These are phyloP conservation scores for Scortum barcoo DNA, from an alignment of 2,113 vertebrate genomes.

Conservation along the genomic window DNA sequence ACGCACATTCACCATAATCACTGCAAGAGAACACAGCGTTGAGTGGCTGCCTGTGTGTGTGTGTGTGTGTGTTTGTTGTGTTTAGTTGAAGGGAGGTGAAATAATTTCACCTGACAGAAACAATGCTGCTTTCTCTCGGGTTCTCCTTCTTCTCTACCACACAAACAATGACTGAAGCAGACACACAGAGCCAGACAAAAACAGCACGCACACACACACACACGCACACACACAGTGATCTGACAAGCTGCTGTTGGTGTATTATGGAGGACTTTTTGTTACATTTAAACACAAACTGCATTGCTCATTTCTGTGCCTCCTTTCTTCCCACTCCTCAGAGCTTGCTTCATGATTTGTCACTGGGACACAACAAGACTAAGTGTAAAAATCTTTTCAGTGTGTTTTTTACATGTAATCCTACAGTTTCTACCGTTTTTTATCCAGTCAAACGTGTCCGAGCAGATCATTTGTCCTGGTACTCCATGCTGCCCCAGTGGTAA, in stretches of 20 bases:
- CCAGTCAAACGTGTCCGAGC: neutral
- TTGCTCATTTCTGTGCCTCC: neutral
- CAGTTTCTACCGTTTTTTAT: neutral
- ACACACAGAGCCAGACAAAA: neutral
- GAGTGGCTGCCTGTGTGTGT: neutral
- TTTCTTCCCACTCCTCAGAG: neutral
- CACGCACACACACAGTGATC: neutral
- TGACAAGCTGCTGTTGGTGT: constrained; percentile 4
- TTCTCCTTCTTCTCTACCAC: constrained; percentile 21
- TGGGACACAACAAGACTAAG: neutral
- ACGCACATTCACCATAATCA: constrained; percentile 47
- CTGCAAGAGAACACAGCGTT: constrained; percentile 22
- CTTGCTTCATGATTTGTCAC: neutral
- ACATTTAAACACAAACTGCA: constrained; percentile 18
- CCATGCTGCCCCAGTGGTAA: neutral
- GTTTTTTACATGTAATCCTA: neutral
- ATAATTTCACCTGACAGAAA: constrained; percentile 69
- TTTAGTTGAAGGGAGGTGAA: constrained; percentile 44
- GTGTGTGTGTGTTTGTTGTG: constrained; percentile 10
- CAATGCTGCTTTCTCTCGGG: constrained; percentile 54
- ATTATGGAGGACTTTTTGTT: constrained; percentile 23
- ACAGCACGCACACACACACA: constrained; percentile 5
- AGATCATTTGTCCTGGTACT: neutral
- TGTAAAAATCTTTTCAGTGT: neutral
- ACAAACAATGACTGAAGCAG: neutral